Evolutionary conservation across 2,888 invertebrate species (phyloP), one percentile per base, ranked within the genome.

Genomic region (Stenolophus ochropezus): DNA sequence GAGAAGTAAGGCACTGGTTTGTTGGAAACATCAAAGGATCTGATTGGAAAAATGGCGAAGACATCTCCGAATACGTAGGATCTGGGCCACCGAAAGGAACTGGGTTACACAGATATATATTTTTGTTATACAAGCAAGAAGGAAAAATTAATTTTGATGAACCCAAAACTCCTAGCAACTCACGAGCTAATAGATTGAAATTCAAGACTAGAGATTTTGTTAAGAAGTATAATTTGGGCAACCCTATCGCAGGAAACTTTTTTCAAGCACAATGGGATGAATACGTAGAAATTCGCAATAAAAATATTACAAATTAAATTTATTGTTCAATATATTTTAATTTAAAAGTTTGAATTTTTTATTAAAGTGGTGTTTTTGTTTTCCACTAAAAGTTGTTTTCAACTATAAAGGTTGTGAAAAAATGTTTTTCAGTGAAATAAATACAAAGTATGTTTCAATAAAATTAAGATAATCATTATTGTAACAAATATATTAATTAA

Each of bases 1-100:
- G 94, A 23, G 95, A 95, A 89, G 94, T 93, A 92, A 93, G 94
- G 85, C 95, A 96, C 87, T 96, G 95, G 95, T 89, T 95, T 8
- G 92, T 95, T 25, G 94, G 92, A 18, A 96, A 96, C 86, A 94
- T 96, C 85, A 92, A 92, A 6, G 94, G 93, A 25, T 89, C 25
- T 20, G 75, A 81, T 14, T 20, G 47, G 25, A 87, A 87, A 11
- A 91, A 91, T 84, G 94, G 94, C 23, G 93, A 94, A 86, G 90
- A 91, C 16, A 88, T 95, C 16, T 90, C 93, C 14, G 93, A 92
- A 83, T 96, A 95, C 86, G 85, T 90, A 71, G 93, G 93, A 14
- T 89, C 93, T 42, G 94, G 94, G 2, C 95, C 95, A n/a, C 94
- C 94, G 5, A 91, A 93, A 88, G 93, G 91, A 65, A 93, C 94